Evolutionary conservation across 2,113 vertebrate species (phyloP).

Genomic region (crab-eating macaque (Macaca fascicularis)): T2T-MFA8v1.1 NC_088386.1:7304501-7305000

Average conservation of each 20-base stretch:
- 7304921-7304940: not conserved
- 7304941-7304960: not conserved
- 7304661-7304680: not conserved
- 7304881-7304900: not conserved
- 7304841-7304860: not conserved
- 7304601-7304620: too few relatives aligned
- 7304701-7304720: not conserved
- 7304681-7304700: not conserved
- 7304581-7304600: not conserved
- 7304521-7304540: not conserved
- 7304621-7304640: not conserved
- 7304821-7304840: not conserved
- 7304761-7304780: not conserved
- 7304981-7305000: not conserved
- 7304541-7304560: not conserved
- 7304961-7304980: not conserved
- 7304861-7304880: not conserved
- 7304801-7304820: not conserved
- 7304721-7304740: not conserved
- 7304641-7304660: not conserved
- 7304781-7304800: not conserved
- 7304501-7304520: not conserved
- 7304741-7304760: not conserved
- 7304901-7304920: not conserved
- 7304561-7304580: not conserved